Base-by-base conservation (phyloP, 2,797 vertebrate genomes). In the Heliangelus exortis region DNA sequence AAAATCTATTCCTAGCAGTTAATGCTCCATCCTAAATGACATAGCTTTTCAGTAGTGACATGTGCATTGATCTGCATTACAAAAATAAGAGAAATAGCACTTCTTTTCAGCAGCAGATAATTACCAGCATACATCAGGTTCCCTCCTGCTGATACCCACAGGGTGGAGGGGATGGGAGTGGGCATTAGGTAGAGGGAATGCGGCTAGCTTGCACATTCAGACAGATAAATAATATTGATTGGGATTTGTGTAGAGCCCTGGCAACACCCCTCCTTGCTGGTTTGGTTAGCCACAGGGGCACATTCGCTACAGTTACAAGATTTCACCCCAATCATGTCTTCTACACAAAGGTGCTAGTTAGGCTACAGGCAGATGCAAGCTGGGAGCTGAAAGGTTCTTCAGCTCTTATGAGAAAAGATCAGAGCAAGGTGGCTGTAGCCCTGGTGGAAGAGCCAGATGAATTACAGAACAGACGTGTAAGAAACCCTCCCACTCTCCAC, bases 21-120 rank as follows among this genome's bases (percentile, higher is more conserved):
- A 94, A 78, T 93, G 85, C 94, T 91, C 92, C 76, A 86, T 95
- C 76, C 87, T 96, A 96, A 96, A 94, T 96, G 95, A 96, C 95
- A 69, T 66, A 94, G 77, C 93, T 85, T 86, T 87, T 93, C 94
- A 96, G 79, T 36, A 93, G 61, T 80, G 93, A 75, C 93, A 81
- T 93, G 80, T 87, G 53, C 89, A 91, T 93, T 81, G 87, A 90
- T 86, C 68, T 95, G 66, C 72, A 91, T 84, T 96, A 88, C 92
- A 97, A 97, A 97, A 93, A 96, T 96, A 96, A 93, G 93, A 97
- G 84, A 92, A 77, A 81, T 87, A 91, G 79, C 95, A 74, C 91
- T 96, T 95, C 93, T 95, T 96, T 96, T 91, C 87, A 95, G 90
- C 66, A 96, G 69, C 79, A 92, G 79, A 91, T 96, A 96, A 95